Conservation (phyloP, 2,888 invertebrate genomes). For the Nycteola revayana region DNA sequence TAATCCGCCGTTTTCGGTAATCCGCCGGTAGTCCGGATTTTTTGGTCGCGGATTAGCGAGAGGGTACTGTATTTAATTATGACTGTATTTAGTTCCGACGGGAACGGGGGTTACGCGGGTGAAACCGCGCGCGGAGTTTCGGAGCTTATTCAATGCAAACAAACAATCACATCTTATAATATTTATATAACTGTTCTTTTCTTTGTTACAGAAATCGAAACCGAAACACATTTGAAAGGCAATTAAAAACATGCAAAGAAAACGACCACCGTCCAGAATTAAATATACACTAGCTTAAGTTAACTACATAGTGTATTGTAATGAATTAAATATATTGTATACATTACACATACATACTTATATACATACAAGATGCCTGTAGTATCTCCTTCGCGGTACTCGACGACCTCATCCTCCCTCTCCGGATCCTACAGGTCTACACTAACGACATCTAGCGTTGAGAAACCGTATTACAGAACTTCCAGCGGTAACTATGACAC, state of each 20-base stretch:
- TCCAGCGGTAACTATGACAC: constrained; percentile 70
- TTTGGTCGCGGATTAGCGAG: too few species aligned
- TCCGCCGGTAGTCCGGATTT: too few species aligned
- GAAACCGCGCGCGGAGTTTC: too few species aligned
- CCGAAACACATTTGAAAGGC: constrained; percentile 8
- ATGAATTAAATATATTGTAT: constrained; percentile 12
- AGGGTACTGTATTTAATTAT: too few species aligned
- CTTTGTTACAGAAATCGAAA: constrained; percentile 52
- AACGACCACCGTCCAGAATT: constrained; percentile 60
- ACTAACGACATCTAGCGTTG: constrained; percentile 71
- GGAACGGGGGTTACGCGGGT: too few species aligned
- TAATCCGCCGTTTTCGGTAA: too few species aligned
- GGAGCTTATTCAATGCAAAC: too few species aligned
- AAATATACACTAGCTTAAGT: constrained; percentile 38
- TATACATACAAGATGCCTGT: constrained; percentile 75
- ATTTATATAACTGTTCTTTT: background rate
- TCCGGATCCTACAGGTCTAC: constrained; percentile 76
- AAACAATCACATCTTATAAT: too few species aligned
- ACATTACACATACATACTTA: constrained; percentile 17
- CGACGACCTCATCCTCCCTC: constrained; percentile 62
- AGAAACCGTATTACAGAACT: constrained; percentile 78
- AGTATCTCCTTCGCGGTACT: constrained; percentile 79
- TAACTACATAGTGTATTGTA: constrained; percentile 13
- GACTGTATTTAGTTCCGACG: too few species aligned
- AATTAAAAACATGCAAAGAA: constrained; percentile 57